These are phyloP conservation scores for Ictalurus furcatus DNA, from an alignment of 2,113 vertebrate species.

Conservation along the genomic window DNA sequence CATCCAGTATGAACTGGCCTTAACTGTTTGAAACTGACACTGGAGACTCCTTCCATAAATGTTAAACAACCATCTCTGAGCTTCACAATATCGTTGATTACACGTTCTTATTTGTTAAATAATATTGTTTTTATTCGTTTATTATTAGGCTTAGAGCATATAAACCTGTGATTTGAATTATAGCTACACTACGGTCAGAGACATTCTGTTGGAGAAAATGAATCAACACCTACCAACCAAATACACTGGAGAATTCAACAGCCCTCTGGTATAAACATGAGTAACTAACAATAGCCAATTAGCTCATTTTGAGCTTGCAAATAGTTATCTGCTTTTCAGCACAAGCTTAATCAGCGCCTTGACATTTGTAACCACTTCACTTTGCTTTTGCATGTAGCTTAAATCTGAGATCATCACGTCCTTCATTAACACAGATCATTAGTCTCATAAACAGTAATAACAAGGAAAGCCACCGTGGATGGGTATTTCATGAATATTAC, in stretches of 20 bases:
- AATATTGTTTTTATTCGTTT: not conserved
- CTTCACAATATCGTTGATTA: not conserved
- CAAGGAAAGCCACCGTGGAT: not conserved
- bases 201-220: not conserved
- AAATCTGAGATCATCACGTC: constrained; percentile 1
- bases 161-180: not conserved
- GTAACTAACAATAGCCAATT: not conserved
- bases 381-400: no score
- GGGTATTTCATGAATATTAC: not conserved
- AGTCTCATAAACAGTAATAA: constrained; percentile 3
- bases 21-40: not conserved
- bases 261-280: not conserved
- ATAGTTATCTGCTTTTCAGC: not conserved
- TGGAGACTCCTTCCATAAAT: not conserved
- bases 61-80: not conserved
- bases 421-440: not conserved
- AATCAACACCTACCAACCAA: not conserved
- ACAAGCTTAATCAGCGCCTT: not conserved
- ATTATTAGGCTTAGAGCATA: not conserved
- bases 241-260: not conserved
- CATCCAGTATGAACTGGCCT: no score
- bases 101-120: not conserved
- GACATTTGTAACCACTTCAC: not conserved
- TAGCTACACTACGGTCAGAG: not conserved
- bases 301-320: not conserved